phyloP scores from a whole-genome alignment of 2,888 invertebrate genomes.

The Drosophila diplacantha region DNA sequence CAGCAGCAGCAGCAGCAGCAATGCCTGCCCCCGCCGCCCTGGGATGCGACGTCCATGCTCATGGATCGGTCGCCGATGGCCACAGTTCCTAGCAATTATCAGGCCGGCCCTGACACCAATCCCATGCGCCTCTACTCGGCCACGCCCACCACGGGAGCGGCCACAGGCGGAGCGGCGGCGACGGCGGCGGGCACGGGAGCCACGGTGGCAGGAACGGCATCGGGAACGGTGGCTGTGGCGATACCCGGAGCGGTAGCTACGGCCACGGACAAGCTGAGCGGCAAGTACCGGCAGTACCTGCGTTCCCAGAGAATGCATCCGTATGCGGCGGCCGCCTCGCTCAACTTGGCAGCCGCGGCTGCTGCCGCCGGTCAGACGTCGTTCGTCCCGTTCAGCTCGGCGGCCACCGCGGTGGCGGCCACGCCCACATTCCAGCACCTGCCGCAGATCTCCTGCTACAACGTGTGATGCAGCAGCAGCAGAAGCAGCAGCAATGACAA shows the following conservation, averaged over 20 bases:
- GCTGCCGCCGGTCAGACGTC: conserved; percentile 76
- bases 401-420: conserved; percentile 67
- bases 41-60: conserved; percentile 69
- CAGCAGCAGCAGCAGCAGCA: conserved; percentile 43
- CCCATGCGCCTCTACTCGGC: conserved; percentile 60
- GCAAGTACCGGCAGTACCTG: conserved; percentile 81
- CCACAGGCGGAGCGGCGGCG: conserved; percentile 46
- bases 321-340: conserved; percentile 74
- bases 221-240: conserved; percentile 16
- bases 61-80: conserved; percentile 78
- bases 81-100: conserved; percentile 78
- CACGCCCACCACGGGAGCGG: conserved; percentile 43
- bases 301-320: conserved; percentile 81
- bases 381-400: conserved; percentile 75
- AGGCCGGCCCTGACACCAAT: conserved; percentile 78
- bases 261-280: conserved; percentile 76
- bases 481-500: conserved; percentile 35
- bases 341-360: conserved; percentile 78
- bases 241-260: conserved; percentile 41
- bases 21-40: conserved; percentile 60
- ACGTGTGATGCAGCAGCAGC: conserved; percentile 79
- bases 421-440: conserved; percentile 78
- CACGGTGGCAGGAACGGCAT: conserved; percentile 23
- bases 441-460: conserved; percentile 80
- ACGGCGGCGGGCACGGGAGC: conserved; percentile 13